Percentiles rank a stretch among this genome's conserved stretches.
phyloP scores from a whole-genome alignment of 2,113 vertebrate genomes.

The Serilophus lunatus region DNA sequence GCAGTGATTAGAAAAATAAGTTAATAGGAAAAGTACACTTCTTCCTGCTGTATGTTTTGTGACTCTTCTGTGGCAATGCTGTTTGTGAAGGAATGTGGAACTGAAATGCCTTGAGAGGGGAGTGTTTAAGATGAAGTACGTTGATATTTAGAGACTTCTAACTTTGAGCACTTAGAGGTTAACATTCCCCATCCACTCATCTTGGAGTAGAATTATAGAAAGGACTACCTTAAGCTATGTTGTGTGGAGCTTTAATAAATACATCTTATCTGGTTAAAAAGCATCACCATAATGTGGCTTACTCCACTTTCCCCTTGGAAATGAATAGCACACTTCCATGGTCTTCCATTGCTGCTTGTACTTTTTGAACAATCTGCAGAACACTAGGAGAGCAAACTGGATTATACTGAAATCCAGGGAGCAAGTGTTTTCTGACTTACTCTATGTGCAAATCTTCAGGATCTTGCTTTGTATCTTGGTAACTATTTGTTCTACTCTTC shows the following conservation, averaged over 20 bases:
- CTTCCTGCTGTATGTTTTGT: background rate
- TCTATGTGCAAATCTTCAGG: background rate
- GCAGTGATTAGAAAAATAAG: background rate
- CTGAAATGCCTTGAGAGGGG: background rate
- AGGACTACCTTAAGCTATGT: background rate
- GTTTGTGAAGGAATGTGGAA: background rate
- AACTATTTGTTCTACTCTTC: background rate
- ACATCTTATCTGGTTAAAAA: slow-evolving; percentile 12
- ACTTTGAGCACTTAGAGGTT: background rate
- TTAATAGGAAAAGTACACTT: background rate
- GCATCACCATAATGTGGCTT: background rate
- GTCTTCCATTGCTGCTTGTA: background rate
- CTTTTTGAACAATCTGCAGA: background rate
- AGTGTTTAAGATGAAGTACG: background rate
- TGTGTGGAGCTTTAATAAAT: background rate
- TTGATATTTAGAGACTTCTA: background rate
- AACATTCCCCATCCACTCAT: background rate
- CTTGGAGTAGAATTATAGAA: background rate
- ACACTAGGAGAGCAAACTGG: background rate
- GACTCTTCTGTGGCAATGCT: background rate
- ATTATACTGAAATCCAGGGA: background rate
- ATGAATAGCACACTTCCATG: accelerated
- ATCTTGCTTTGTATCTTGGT: background rate
- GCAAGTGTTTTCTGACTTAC: background rate
- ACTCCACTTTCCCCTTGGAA: background rate